Conservation (phyloP, 1,140 invertebrate genomes). For the Stenopsyche tienmushanensis region DNA sequence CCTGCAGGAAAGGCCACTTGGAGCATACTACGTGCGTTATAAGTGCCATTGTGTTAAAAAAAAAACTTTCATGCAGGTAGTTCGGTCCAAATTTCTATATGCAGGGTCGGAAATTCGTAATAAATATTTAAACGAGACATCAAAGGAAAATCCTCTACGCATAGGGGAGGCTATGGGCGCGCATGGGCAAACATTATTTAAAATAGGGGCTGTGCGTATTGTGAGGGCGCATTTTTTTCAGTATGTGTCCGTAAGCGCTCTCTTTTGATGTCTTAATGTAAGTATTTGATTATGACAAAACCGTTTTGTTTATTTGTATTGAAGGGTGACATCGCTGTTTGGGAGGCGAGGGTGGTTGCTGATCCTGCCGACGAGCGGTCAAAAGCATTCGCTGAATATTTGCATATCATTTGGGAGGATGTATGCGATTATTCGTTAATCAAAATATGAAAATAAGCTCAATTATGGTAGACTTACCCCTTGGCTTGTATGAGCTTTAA, state of each 20-base stretch:
- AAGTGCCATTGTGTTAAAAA: conserved; percentile 12
- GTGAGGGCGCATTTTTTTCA: conserved; percentile 33
- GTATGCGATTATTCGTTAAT: background rate
- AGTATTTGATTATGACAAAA: conserved; percentile 42
- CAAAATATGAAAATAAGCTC: no score
- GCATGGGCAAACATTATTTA: conserved; percentile 37
- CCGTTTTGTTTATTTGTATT: conserved; percentile 38
- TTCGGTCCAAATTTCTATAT: conserved; percentile 11
- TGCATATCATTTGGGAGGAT: background rate
- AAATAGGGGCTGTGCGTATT: conserved; percentile 31
- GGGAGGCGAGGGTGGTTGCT: background rate
- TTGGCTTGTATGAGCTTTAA: no score
- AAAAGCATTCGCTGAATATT: background rate
- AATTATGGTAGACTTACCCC: no score
- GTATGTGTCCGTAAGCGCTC: conserved; percentile 24
- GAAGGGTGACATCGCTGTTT: conserved; percentile 25
- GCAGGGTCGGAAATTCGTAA: conserved; percentile 38
- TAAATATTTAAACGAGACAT: conserved; percentile 43
- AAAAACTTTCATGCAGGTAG: conserved; percentile 39
- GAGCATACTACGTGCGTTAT: background rate
- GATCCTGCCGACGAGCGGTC: background rate
- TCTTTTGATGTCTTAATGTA: conserved; percentile 41
- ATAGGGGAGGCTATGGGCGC: conserved; percentile 14
- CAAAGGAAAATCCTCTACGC: conserved; percentile 33
- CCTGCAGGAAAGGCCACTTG: background rate